Evolutionary conservation across 2,113 vertebrate species (phyloP).

Genomic region (Lasiurus cinereus): DNA sequence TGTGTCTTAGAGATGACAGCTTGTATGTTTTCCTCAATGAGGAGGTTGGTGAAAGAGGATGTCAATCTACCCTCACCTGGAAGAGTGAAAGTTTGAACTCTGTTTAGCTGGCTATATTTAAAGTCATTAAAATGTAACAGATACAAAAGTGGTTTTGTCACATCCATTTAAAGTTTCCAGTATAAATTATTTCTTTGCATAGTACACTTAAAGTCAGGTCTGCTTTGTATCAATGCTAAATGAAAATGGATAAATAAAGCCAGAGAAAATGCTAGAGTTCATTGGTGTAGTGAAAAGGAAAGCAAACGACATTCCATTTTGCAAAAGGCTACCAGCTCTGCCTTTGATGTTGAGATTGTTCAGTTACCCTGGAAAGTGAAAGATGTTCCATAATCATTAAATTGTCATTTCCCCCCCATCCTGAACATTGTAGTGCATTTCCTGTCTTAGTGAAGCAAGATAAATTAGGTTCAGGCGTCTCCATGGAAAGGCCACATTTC

Average conservation of each 20-base stretch:
- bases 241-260: constrained; percentile 83
- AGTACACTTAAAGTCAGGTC: constrained; percentile 89
- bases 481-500: constrained; percentile 56
- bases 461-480: constrained; percentile 70
- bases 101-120: constrained; percentile 93
- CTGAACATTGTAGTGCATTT: constrained; percentile 72
- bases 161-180: constrained; percentile 92
- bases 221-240: constrained; percentile 91
- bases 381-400: constrained; percentile 76
- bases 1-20: neutral
- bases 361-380: constrained; percentile 71
- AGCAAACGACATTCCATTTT: constrained; percentile 64
- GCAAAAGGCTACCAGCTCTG: constrained; percentile 64
- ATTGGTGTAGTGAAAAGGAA: constrained; percentile 72
- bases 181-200: constrained; percentile 90
- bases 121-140: constrained; percentile 91
- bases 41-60: neutral
- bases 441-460: constrained; percentile 73
- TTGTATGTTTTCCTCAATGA: constrained; percentile 53
- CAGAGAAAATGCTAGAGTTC: constrained; percentile 68
- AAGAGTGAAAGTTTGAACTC: constrained; percentile 84
- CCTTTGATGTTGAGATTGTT: constrained; percentile 77
- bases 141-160: constrained; percentile 91
- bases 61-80: constrained; percentile 44
- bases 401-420: constrained; percentile 72